Conservation (phyloP, 2,113 vertebrate genomes). For the Paramisgurnus dabryanus region DNA sequence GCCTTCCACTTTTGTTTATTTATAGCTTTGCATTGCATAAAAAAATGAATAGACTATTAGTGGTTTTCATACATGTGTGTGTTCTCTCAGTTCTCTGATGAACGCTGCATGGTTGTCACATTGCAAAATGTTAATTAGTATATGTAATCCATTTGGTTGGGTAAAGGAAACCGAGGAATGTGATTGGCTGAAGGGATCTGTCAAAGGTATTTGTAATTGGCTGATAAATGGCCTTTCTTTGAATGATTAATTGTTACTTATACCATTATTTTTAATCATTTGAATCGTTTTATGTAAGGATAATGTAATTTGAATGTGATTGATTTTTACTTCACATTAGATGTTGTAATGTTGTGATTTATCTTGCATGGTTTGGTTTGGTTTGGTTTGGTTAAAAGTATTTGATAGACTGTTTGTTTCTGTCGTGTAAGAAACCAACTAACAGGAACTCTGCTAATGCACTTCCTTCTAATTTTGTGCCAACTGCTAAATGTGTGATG, state of each 20-base stretch:
- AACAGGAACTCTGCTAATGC: background rate
- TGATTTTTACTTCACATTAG: background rate
- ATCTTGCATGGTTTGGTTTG: background rate
- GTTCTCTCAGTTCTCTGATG: no score
- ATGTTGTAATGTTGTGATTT: background rate
- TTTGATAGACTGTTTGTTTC: background rate
- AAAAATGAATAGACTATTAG: no score
- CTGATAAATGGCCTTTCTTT: background rate
- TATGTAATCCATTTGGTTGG: background rate
- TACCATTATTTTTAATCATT: no score
- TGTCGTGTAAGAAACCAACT: background rate
- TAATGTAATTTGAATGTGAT: background rate
- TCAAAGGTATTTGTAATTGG: background rate
- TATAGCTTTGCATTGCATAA: background rate
- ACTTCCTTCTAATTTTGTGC: no score
- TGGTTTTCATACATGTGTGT: background rate
- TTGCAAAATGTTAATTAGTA: no score
- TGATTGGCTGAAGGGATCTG: background rate
- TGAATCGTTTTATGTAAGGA: no score
- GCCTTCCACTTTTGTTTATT: constrained; percentile 20
- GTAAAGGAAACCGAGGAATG: background rate
- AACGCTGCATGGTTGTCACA: no score
- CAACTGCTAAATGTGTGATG: background rate
- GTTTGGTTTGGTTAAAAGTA: background rate
- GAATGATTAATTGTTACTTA: background rate